Evolutionary conservation across 1,140 invertebrate genomes (phyloP), one percentile per base, ranked within the genome.

Genomic region (Drosophila dunni): DNA sequence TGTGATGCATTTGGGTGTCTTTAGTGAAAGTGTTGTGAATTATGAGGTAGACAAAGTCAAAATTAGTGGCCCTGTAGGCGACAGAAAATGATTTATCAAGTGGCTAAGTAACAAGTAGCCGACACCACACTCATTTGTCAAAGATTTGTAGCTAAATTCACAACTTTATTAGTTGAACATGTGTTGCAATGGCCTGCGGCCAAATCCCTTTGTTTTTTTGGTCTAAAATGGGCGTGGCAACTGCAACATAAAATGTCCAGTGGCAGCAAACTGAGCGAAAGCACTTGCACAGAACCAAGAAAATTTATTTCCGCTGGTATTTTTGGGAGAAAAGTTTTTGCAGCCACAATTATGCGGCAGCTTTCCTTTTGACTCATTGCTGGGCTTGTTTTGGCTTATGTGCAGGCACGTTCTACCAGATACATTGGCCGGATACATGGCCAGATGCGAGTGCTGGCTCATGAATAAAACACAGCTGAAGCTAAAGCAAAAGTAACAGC

Each of bases 91-190:
- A 78, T 80, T 64, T 76, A 65, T 36, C 48, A 61, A 64, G 60
- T 64, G 63, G 54, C 33, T 64, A 57, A 45, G 48, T 61, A 70
- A 48, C 65, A 82, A 83, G 84, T 86, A 86, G 73, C 68, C 51
- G 65, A 20, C 74, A 42, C 33, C 45, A 33, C 24, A 45, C 36
- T 46, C 53, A 81, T 75, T 75, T 72, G 65, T 63, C 50, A n/a
- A 33, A 62, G 44, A 78, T 72, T 33, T 64, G 48, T 58, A 38
- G 58, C 69, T 83, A 78, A 83, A 83, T 89, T 83, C 89, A 63
- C 62, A 42, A 74, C 51, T 89, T 88, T 88, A 88, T 89, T 88
- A 80, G 84, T 48, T 58, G 53, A 67, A 82, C 88, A 86, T 80
- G 58, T 53, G 24, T 24, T 40, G 11, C 17, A 50, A 54, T 71